phyloP scores from a whole-genome alignment of 2,797 vertebrate genomes.

The Heteromormyrus szaboi region DNA sequence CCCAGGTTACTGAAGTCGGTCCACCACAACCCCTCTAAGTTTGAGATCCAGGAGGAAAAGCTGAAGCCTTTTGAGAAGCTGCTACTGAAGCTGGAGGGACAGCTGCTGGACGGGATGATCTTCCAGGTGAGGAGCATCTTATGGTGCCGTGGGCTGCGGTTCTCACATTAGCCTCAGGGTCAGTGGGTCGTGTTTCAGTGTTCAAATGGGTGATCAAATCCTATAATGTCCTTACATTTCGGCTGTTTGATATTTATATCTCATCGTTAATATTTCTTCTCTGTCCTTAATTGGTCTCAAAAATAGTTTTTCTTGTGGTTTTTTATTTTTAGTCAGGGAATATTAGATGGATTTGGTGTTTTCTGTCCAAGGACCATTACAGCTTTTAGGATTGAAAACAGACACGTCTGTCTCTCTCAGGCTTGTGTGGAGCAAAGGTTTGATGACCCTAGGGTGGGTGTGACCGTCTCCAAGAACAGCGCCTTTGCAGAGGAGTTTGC shows the following conservation, averaged over 20 bases:
- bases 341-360: neutral
- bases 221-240: neutral
- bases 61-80: slow-evolving; percentile 97
- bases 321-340: neutral
- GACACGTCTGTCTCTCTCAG: slow-evolving; percentile 46
- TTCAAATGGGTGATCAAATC: neutral
- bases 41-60: slow-evolving; percentile 91
- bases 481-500: slow-evolving; percentile 93
- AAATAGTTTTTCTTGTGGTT: neutral
- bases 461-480: slow-evolving; percentile 84
- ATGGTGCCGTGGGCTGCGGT: neutral
- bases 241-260: neutral
- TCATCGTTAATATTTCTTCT: neutral
- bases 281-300: neutral
- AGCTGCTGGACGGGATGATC: slow-evolving; percentile 89
- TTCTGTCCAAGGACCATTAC: neutral
- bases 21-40: slow-evolving; percentile 94
- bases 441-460: slow-evolving; percentile 79
- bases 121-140: slow-evolving; percentile 72
- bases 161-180: too few relatives aligned
- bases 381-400: neutral
- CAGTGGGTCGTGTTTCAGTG: neutral
- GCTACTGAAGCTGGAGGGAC: slow-evolving; percentile 85
- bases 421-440: slow-evolving; percentile 94
- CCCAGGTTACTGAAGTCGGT: slow-evolving; percentile 90